These are phyloP conservation scores for Charina bottae DNA, from an alignment of 2,113 vertebrate species.

Conservation along the genomic window DNA sequence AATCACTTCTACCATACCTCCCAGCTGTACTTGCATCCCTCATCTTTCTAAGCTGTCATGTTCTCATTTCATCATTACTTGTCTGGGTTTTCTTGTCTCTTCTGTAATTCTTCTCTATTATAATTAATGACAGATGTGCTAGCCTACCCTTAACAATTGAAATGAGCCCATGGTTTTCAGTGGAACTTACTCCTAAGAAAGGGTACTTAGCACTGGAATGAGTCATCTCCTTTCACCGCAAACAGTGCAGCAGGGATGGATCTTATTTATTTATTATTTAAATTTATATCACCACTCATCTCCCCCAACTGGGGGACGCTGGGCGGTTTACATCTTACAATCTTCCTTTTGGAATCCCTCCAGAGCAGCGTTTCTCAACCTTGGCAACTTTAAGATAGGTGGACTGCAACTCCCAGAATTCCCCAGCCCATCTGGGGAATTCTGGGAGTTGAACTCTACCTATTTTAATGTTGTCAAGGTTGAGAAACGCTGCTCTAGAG, in stretches of 20 bases:
- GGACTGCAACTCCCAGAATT: too few species aligned
- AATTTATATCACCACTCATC: too few species aligned
- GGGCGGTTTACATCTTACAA: too few species aligned
- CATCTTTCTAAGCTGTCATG: slow-evolving; percentile 53
- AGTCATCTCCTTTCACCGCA: slow-evolving; percentile 43
- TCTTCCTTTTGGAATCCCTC: slow-evolving; percentile 6
- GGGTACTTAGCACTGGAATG: neutral
- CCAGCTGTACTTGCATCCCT: slow-evolving; percentile 53
- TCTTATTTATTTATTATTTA: too few species aligned
- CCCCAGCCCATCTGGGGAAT: too few species aligned
- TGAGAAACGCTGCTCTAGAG: neutral
- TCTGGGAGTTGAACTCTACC: too few species aligned
- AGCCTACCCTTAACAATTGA: slow-evolving; percentile 9
- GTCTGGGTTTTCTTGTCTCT: slow-evolving; percentile 56
- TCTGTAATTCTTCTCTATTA: slow-evolving; percentile 48
- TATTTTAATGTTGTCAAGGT: too few species aligned
- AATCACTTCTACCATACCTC: slow-evolving; percentile 66
- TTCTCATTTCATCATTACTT: slow-evolving; percentile 63
- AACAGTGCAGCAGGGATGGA: slow-evolving; percentile 35
- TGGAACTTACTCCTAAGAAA: slow-evolving; percentile 16
- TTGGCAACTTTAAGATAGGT: too few species aligned
- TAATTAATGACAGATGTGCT: slow-evolving; percentile 50
- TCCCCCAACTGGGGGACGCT: too few species aligned
- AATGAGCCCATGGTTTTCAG: neutral
- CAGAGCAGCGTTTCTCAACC: neutral